Evolutionary conservation across 2,797 vertebrate genomes (phyloP).

Genomic region (Onychomys torridus): DNA sequence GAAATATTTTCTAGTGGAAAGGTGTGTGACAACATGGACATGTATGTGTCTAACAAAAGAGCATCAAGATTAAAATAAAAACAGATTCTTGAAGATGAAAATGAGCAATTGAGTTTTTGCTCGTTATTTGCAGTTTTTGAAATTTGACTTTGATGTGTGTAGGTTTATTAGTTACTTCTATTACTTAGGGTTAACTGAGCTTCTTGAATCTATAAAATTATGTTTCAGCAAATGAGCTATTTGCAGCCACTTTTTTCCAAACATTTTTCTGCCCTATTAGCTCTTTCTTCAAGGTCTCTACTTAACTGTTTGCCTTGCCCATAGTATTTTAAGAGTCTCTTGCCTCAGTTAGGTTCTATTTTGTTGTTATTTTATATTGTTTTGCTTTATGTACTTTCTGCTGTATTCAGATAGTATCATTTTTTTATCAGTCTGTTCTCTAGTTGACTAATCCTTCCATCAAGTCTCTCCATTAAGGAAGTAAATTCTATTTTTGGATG

Average conservation of each 20-base stretch:
- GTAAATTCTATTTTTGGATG: neutral
- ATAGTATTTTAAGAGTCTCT: neutral
- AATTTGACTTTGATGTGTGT: neutral
- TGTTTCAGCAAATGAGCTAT: neutral
- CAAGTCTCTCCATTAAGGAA: neutral
- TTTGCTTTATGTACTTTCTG: neutral
- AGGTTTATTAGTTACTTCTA: neutral
- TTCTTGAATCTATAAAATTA: neutral
- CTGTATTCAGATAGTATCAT: neutral
- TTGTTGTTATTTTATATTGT: neutral
- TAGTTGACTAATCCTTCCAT: neutral
- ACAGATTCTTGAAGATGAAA: neutral
- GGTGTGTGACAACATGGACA: neutral
- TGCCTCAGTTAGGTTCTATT: neutral
- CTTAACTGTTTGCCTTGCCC: neutral
- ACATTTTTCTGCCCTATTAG: conserved; percentile 3
- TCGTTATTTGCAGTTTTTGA: conserved; percentile 35
- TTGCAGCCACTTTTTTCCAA: neutral
- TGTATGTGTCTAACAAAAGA: neutral
- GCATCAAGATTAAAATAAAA: neutral
- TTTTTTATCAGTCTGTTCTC: neutral
- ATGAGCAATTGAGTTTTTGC: neutral
- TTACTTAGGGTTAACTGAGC: neutral
- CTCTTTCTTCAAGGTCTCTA: neutral
- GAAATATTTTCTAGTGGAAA: neutral